phyloP scores from a whole-genome alignment of 2,113 vertebrate species.

The Eulemur macaco region DNA sequence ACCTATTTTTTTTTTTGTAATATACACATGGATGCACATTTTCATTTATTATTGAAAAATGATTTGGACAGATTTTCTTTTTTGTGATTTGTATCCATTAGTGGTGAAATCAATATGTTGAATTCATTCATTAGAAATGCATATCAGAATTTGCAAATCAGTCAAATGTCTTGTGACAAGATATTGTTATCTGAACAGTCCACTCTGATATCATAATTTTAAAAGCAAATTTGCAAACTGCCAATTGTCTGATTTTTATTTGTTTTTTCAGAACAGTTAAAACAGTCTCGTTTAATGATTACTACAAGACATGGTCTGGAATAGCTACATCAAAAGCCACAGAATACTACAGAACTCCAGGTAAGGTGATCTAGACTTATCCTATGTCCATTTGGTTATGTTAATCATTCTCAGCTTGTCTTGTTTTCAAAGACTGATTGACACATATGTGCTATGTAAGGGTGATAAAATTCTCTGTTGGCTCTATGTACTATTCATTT shows the following conservation, averaged over 20 bases:
- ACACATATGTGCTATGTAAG: neutral
- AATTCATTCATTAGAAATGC: neutral
- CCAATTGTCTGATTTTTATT: constrained; percentile 49
- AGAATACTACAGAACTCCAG: constrained; percentile 23
- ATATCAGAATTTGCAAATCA: neutral
- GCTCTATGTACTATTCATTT: neutral
- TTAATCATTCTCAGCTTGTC: constrained; percentile 10
- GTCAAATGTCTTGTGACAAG: neutral
- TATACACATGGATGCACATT: neutral
- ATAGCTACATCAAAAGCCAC: constrained; percentile 72
- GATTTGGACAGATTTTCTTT: neutral
- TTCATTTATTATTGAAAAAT: neutral
- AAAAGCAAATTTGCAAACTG: neutral
- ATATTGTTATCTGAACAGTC: neutral
- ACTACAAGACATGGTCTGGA: constrained; percentile 70
- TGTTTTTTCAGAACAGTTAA: constrained; percentile 75
- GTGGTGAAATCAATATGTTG: neutral
- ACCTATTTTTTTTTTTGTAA: neutral
- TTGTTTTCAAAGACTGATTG: constrained; percentile 28
- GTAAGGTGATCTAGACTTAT: constrained; percentile 66
- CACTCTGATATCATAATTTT: neutral
- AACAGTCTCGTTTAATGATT: constrained; percentile 77
- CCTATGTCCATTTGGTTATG: neutral
- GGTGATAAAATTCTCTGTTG: neutral
- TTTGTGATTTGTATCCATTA: neutral